These are phyloP conservation scores for Euplexia lucipara DNA, from an alignment of 2,888 invertebrate species.

Conservation along the genomic window DNA sequence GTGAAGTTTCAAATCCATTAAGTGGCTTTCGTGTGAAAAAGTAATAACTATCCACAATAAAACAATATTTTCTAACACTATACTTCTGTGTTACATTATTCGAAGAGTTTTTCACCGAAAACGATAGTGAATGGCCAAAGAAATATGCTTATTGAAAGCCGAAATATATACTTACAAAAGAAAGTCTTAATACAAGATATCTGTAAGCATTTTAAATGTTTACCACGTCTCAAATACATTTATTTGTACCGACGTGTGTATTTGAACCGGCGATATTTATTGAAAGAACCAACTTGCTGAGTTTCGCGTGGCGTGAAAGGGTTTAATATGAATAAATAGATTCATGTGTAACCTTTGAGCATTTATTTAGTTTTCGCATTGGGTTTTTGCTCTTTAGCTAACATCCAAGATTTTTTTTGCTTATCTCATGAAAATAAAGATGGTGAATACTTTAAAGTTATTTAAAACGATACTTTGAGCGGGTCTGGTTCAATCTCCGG, in stretches of 20 bases:
- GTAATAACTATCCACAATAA: too few species aligned
- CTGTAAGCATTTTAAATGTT: conserved; percentile 42
- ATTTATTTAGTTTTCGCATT: conserved; percentile 18
- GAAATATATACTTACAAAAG: conserved; percentile 14
- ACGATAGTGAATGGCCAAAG: conserved; percentile 6
- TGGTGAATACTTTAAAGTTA: not conserved
- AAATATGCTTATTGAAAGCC: conserved; percentile 17
- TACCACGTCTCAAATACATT: conserved; percentile 49
- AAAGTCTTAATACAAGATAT: conserved; percentile 34
- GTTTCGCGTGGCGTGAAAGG: conserved; percentile 18
- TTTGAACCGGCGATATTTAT: conserved; percentile 50
- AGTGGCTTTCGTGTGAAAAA: too few species aligned
- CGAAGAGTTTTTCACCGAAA: not conserved
- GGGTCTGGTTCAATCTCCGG: too few species aligned
- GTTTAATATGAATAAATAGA: conserved; percentile 34
- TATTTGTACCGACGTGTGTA: conserved; percentile 49
- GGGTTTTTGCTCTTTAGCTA: not conserved
- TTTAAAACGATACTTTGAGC: not conserved
- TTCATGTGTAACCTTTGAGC: conserved; percentile 29
- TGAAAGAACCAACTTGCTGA: conserved; percentile 40
- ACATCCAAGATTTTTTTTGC: not conserved
- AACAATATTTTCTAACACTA: not conserved
- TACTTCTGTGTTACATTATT: not conserved
- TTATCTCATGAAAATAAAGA: not conserved
- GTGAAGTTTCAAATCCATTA: too few species aligned